These are phyloP conservation scores for Schrankia costaestrigalis DNA, from an alignment of 2,888 invertebrate species.

Conservation along the genomic window DNA sequence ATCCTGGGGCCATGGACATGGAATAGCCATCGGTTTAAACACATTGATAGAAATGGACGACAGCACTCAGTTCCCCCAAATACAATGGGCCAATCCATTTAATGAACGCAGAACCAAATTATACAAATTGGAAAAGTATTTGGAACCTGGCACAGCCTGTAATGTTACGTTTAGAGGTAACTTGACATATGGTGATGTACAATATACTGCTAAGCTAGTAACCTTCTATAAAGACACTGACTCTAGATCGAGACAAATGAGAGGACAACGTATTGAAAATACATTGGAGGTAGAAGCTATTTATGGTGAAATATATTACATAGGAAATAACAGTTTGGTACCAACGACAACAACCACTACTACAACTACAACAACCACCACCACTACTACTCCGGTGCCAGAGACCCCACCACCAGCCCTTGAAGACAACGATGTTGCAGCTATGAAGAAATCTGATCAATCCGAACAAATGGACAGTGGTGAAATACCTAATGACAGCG, in stretches of 20 bases:
- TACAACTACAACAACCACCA: slow-evolving; percentile 82
- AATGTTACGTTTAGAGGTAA: slow-evolving; percentile 90
- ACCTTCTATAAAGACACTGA: slow-evolving; percentile 85
- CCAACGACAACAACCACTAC: slow-evolving; percentile 87
- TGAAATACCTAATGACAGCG: slow-evolving; percentile 56
- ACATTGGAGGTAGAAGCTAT: slow-evolving; percentile 86
- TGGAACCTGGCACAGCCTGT: slow-evolving; percentile 89
- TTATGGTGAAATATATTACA: slow-evolving; percentile 88
- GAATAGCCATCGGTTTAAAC: slow-evolving; percentile 85
- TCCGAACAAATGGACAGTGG: slow-evolving; percentile 51
- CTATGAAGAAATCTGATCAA: slow-evolving; percentile 49
- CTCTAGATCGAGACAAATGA: slow-evolving; percentile 79
- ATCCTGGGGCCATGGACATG: slow-evolving; percentile 90
- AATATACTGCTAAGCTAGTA: slow-evolving; percentile 86
- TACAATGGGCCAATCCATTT: slow-evolving; percentile 85
- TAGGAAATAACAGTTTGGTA: slow-evolving; percentile 87
- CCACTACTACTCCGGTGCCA: slow-evolving; percentile 71
- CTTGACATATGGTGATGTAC: slow-evolving; percentile 86
- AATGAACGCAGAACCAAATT: slow-evolving; percentile 79
- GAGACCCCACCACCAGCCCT: slow-evolving; percentile 76
- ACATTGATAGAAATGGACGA: slow-evolving; percentile 82
- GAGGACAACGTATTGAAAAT: slow-evolving; percentile 83
- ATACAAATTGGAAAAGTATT: slow-evolving; percentile 81
- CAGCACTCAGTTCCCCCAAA: slow-evolving; percentile 78
- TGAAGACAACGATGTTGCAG: slow-evolving; percentile 64